These are phyloP conservation scores for Sycophaga agraensis DNA, from an alignment of 1,140 invertebrate genomes.

Conservation along the genomic window DNA sequence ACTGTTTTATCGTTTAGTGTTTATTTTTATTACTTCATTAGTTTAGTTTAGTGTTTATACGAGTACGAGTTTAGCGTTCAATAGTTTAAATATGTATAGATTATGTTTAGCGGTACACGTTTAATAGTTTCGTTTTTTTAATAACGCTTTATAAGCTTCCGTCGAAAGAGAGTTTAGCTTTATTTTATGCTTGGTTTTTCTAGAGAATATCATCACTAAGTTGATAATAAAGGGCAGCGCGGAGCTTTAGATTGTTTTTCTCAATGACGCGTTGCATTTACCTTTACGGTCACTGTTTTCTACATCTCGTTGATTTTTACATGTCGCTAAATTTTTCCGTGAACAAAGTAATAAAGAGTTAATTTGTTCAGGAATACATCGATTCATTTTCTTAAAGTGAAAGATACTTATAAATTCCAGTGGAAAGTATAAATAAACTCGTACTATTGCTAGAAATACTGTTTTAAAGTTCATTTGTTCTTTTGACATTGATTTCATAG, in stretches of 20 bases:
- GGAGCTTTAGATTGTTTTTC: conserved; percentile 12
- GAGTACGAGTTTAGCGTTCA: conserved; percentile 54
- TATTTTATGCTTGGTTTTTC: conserved; percentile 24
- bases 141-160: conserved; percentile 21
- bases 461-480: too few relatives aligned
- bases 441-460: too few relatives aligned
- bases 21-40: conserved; percentile 52
- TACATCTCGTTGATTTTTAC: background rate
- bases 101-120: conserved; percentile 54
- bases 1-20: conserved; percentile 49
- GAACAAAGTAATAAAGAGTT: background rate
- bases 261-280: background rate
- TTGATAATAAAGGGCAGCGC: conserved; percentile 23
- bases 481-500: too few relatives aligned
- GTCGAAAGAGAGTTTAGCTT: conserved; percentile 24
- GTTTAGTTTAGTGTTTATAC: conserved; percentile 51
- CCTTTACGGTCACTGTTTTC: too few relatives aligned
- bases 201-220: conserved; percentile 24
- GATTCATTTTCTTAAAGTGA: background rate
- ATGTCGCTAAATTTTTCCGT: background rate
- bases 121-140: conserved; percentile 44
- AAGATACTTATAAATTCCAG: background rate
- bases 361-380: background rate
- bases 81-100: conserved; percentile 57
- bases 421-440: background rate